Percentiles rank a stretch among this genome's conserved stretches.
These are phyloP conservation scores for Drosophila mayri DNA, from an alignment of 1,140 invertebrate genomes.

Conservation along the genomic window DNA sequence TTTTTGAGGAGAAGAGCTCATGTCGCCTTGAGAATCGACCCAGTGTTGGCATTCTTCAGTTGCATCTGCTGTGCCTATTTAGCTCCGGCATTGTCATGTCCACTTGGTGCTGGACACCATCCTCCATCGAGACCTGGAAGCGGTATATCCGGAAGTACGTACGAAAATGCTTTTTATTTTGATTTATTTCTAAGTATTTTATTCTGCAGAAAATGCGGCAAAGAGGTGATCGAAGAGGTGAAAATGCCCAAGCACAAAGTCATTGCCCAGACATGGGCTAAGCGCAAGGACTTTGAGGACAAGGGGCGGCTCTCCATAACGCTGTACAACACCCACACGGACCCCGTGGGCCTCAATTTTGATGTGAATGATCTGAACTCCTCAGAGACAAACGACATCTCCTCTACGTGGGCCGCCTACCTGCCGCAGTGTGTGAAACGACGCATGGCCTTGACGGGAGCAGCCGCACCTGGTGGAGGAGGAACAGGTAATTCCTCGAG, in stretches of 20 bases:
- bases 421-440: slow-evolving; percentile 94
- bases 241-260: slow-evolving; percentile 95
- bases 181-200: not conserved
- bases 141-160: slow-evolving; percentile 92
- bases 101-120: slow-evolving; percentile 95
- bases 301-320: slow-evolving; percentile 94
- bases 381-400: slow-evolving; percentile 90
- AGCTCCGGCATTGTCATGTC: slow-evolving; percentile 94
- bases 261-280: slow-evolving; percentile 95
- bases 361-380: slow-evolving; percentile 90
- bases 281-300: slow-evolving; percentile 93
- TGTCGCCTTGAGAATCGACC: slow-evolving; percentile 90
- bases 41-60: slow-evolving; percentile 92
- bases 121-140: slow-evolving; percentile 93
- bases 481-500: slow-evolving; percentile 87
- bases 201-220: slow-evolving; percentile 87
- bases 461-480: slow-evolving; percentile 85
- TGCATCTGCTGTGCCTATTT: slow-evolving; percentile 93
- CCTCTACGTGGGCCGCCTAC: slow-evolving; percentile 95
- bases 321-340: slow-evolving; percentile 93
- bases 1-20: slow-evolving; percentile 85
- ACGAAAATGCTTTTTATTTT: not conserved
- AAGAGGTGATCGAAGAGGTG: slow-evolving; percentile 89
- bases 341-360: slow-evolving; percentile 95
- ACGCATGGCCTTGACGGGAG: slow-evolving; percentile 90